Conservation (phyloP, 2,113 vertebrate genomes). For the Heterocephalus glaber region DNA sequence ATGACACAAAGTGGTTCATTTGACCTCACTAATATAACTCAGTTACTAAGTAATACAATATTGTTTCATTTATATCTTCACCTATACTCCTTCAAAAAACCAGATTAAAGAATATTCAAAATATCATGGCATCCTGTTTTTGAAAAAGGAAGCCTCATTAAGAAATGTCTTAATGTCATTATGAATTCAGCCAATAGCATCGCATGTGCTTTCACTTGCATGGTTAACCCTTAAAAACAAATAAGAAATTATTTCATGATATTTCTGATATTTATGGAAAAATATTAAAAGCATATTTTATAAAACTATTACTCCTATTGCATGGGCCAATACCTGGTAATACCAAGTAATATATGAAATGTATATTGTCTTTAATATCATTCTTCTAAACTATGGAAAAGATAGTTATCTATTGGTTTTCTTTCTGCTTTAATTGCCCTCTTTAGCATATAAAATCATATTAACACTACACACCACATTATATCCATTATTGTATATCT, state of each 20-base stretch:
- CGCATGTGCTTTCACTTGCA: background rate
- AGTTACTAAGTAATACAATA: background rate
- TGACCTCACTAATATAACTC: background rate
- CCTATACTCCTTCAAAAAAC: background rate
- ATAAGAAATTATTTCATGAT: background rate
- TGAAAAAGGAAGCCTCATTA: background rate
- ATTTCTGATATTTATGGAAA: background rate
- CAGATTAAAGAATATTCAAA: background rate
- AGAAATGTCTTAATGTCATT: background rate
- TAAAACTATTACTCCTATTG: background rate
- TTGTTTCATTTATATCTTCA: background rate
- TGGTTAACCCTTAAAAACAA: background rate
- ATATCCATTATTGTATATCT: background rate
- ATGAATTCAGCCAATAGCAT: background rate
- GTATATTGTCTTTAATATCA: background rate
- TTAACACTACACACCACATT: background rate
- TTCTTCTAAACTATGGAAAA: background rate
- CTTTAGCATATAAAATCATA: background rate
- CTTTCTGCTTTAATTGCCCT: background rate
- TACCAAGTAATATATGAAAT: background rate
- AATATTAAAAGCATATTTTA: background rate
- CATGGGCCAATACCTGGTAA: background rate
- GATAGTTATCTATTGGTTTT: background rate
- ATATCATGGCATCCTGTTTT: background rate
- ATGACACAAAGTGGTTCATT: background rate